Conservation (phyloP, 2,113 vertebrate species). For the Malurus alboscapulatus region DNA sequence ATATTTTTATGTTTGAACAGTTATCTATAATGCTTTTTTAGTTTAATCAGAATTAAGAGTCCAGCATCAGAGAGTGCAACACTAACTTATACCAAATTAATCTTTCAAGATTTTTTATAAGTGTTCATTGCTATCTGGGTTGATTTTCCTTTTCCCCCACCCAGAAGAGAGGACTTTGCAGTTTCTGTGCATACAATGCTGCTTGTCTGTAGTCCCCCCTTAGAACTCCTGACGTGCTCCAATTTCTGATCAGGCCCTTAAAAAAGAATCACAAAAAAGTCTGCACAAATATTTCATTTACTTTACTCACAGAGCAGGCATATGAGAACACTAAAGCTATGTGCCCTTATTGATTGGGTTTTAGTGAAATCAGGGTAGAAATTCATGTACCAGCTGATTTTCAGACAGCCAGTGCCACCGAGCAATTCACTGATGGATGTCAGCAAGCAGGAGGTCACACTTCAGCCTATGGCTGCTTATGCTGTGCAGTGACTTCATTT, state of each 20-base stretch:
- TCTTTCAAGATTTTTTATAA: background rate
- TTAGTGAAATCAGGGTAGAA: conserved; percentile 51
- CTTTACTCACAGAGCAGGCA: background rate
- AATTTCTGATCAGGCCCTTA: background rate
- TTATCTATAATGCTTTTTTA: background rate
- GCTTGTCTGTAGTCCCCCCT: background rate
- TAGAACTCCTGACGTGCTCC: background rate
- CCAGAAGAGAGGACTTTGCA: background rate
- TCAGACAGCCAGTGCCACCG: background rate
- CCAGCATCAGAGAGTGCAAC: background rate
- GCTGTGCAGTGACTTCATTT: conserved; percentile 23
- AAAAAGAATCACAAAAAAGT: background rate
- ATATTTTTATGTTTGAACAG: background rate
- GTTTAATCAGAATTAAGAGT: background rate
- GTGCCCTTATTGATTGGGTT: conserved; percentile 40
- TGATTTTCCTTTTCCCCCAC: background rate
- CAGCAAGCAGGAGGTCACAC: conserved; percentile 39
- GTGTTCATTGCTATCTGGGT: background rate
- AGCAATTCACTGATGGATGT: conserved; percentile 47
- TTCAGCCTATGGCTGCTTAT: background rate
- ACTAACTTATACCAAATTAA: background rate
- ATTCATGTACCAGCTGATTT: conserved; percentile 40
- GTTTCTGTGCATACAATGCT: background rate
- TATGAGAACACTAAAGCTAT: background rate
- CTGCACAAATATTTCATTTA: conserved; percentile 28